These are phyloP conservation scores for Saturnia japonica DNA, from an alignment of 2,888 invertebrate species.

Conservation along the genomic window DNA sequence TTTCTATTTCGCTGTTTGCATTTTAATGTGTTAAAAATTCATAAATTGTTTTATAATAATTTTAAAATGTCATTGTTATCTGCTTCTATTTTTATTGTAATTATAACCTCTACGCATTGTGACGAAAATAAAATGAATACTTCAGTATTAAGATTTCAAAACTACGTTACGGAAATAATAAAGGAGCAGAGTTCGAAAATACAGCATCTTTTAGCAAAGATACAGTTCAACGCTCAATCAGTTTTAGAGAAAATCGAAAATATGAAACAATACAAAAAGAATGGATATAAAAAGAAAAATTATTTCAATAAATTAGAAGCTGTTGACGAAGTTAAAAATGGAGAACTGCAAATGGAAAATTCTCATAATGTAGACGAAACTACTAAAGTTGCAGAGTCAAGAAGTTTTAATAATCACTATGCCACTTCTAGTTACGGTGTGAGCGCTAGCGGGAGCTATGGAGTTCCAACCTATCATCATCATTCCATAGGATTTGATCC, in stretches of 20 bases:
- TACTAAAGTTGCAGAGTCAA: conserved; percentile 39
- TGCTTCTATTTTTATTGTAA: conserved; percentile 51
- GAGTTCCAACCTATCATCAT: conserved; percentile 65
- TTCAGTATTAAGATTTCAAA: conserved; percentile 59
- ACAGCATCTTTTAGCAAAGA: conserved; percentile 61
- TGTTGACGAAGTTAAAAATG: conserved; percentile 28
- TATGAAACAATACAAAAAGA: conserved; percentile 48
- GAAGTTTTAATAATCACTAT: conserved; percentile 63
- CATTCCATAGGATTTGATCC: conserved; percentile 80
- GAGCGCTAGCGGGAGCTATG: conserved; percentile 58
- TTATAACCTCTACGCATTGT: conserved; percentile 54
- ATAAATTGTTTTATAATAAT: conserved; percentile 41
- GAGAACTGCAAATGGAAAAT: conserved; percentile 54
- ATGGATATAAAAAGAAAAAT: conserved; percentile 24
- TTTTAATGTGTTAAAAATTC: conserved; percentile 58
- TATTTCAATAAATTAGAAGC: conserved; percentile 22
- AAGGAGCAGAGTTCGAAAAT: conserved; percentile 71
- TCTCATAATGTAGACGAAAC: conserved; percentile 38
- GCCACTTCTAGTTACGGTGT: conserved; percentile 60
- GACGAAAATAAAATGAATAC: conserved; percentile 44
- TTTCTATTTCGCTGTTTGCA: conserved; percentile 36
- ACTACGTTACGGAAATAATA: conserved; percentile 61
- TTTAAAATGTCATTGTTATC: conserved; percentile 65
- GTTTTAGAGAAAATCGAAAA: conserved; percentile 63
- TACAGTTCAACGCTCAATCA: conserved; percentile 66